Conservation (phyloP, 2,888 invertebrate species). For the Leucophenga montana region DNA sequence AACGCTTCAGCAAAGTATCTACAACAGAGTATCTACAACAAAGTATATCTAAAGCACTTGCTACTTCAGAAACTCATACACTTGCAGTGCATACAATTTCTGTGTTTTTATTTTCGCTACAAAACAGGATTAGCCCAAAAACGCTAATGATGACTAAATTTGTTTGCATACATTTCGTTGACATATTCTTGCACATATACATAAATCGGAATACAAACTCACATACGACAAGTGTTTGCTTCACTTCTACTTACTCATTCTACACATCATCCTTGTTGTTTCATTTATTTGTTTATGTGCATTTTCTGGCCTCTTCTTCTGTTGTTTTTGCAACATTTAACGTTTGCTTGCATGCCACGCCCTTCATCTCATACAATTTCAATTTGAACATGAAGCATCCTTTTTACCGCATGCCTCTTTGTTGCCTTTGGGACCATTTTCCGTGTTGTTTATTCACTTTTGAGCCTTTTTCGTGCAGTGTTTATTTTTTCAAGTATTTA, state of each 20-base stretch:
- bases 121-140: conserved; percentile 40
- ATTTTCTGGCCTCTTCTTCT: conserved; percentile 21
- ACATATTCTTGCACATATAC: background rate
- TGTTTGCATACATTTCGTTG: conserved; percentile 56
- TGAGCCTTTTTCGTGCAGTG: conserved; percentile 31
- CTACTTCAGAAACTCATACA: background rate
- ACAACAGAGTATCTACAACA: background rate
- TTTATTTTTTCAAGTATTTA: conserved; percentile 53
- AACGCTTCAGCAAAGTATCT: conserved; percentile 50
- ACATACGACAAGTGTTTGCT: conserved; percentile 24
- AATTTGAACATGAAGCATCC: conserved; percentile 22
- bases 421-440: background rate
- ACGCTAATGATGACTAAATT: conserved; percentile 71
- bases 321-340: conserved; percentile 67
- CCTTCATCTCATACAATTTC: conserved; percentile 43
- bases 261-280: background rate
- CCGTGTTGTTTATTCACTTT: background rate
- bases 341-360: conserved; percentile 53
- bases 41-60: no score
- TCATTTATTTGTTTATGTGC: conserved; percentile 21
- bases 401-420: background rate
- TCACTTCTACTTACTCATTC: background rate
- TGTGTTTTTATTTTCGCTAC: background rate
- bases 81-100: no score
- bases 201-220: background rate